A percentile compares a stretch with the other conserved stretches of the same genome.
Conservation (phyloP, 1,140 invertebrate genomes). For the Zaprionus nigranus region DNA sequence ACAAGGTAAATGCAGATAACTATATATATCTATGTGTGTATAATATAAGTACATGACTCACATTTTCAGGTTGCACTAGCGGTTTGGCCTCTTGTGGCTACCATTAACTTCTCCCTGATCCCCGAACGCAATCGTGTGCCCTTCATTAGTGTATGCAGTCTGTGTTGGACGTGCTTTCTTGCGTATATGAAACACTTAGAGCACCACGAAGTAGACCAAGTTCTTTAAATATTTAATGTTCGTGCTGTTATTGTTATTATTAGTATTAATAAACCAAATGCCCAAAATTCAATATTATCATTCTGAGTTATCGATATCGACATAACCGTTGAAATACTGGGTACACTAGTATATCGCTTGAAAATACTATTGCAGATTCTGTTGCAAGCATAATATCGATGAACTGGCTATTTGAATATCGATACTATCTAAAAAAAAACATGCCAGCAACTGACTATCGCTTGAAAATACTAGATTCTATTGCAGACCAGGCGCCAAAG, state of each 20-base stretch:
- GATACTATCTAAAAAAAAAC: too few species aligned
- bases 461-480: not conserved
- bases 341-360: not conserved
- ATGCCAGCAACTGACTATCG: not conserved
- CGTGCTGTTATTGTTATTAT: constrained; percentile 20
- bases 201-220: constrained; percentile 73
- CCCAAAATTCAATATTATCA: not conserved
- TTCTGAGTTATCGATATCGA: not conserved
- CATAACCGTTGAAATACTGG: not conserved
- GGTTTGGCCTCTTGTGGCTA: constrained; percentile 93
- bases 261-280: constrained; percentile 33
- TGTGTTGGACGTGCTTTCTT: constrained; percentile 94
- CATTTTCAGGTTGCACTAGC: constrained; percentile 89
- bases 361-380: too few species aligned
- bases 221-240: constrained; percentile 40
- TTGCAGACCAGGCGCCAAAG: not conserved
- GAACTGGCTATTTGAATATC: too few species aligned
- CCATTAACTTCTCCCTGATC: constrained; percentile 91
- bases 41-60: not conserved
- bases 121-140: constrained; percentile 92
- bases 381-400: too few species aligned
- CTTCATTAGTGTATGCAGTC: constrained; percentile 93
- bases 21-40: constrained; percentile 8
- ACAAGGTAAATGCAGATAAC: constrained; percentile 58
- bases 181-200: constrained; percentile 94